These are phyloP conservation scores for Ganaspis brasiliensis DNA, from an alignment of 2,888 invertebrate species.

Conservation along the genomic window DNA sequence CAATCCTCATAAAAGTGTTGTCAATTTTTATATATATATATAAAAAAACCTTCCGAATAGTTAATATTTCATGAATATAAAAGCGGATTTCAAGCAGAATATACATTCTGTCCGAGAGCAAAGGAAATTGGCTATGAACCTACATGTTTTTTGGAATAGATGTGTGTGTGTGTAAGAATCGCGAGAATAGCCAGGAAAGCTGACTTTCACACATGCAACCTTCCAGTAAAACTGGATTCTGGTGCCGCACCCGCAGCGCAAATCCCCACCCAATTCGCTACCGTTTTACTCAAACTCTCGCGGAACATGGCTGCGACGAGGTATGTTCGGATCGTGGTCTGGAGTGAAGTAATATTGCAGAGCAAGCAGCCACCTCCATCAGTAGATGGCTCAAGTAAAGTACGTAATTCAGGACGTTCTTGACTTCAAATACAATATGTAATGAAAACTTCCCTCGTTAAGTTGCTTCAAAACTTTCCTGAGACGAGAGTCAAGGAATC, in stretches of 20 bases:
- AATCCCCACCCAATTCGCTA: constrained; percentile 42
- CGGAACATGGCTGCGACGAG: constrained; percentile 34
- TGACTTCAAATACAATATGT: constrained; percentile 64
- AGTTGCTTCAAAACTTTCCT: constrained; percentile 57
- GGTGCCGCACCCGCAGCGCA: constrained; percentile 42
- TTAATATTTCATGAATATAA: not conserved
- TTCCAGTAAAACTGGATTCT: constrained; percentile 62
- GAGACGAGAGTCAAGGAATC: constrained; percentile 43
- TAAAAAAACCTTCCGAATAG: not conserved
- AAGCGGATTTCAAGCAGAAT: constrained; percentile 5
- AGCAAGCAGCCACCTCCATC: not conserved
- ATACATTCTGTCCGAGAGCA: constrained; percentile 1
- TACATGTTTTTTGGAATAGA: constrained; percentile 5
- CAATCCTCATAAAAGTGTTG: constrained; percentile 4
- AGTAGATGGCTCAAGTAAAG: constrained; percentile 22
- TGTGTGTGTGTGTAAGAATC: constrained; percentile 1
- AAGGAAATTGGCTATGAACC: constrained; percentile 34
- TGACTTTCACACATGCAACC: constrained; percentile 37
- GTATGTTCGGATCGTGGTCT: constrained; percentile 33
- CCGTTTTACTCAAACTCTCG: constrained; percentile 44
- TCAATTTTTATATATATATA: not conserved
- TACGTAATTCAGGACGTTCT: constrained; percentile 45
- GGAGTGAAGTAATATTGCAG: constrained; percentile 7
- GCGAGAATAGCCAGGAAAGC: constrained; percentile 10
- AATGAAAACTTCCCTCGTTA: constrained; percentile 73